These are phyloP conservation scores for Pogonognathellus flavescens DNA, from an alignment of 1,140 invertebrate genomes.

Conservation along the genomic window DNA sequence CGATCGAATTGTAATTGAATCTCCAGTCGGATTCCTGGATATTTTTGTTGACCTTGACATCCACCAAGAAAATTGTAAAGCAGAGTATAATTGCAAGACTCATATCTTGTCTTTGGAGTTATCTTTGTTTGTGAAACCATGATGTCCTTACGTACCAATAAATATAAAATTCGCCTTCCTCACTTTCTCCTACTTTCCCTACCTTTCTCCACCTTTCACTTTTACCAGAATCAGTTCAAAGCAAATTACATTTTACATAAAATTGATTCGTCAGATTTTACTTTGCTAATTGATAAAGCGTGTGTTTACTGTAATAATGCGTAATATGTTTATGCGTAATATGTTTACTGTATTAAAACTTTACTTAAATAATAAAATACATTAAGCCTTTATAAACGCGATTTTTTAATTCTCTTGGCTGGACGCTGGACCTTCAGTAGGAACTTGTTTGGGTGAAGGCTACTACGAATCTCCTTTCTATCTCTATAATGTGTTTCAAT, in stretches of 20 bases:
- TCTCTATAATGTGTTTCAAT: too few species aligned
- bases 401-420: too few species aligned
- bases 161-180: background rate
- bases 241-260: background rate
- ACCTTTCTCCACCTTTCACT: background rate
- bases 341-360: too few species aligned
- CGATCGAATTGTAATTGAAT: slow-evolving; percentile 62
- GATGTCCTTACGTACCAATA: background rate
- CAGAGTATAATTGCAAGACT: slow-evolving; percentile 56
- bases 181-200: background rate
- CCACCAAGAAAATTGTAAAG: slow-evolving; percentile 62
- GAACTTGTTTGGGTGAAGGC: too few species aligned
- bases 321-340: too few species aligned
- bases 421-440: too few species aligned
- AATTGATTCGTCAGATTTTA: too few species aligned
- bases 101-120: slow-evolving; percentile 55
- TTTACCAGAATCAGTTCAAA: background rate
- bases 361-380: too few species aligned
- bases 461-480: too few species aligned
- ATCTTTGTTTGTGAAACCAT: slow-evolving; percentile 57
- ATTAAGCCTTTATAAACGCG: too few species aligned
- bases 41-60: slow-evolving; percentile 64
- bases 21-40: slow-evolving; percentile 59
- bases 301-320: too few species aligned
- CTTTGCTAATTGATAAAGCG: too few species aligned